Percentiles rank a stretch among this genome's conserved stretches.
These are phyloP conservation scores for Gulo gulo DNA, from an alignment of 2,113 vertebrate genomes.

Conservation along the genomic window DNA sequence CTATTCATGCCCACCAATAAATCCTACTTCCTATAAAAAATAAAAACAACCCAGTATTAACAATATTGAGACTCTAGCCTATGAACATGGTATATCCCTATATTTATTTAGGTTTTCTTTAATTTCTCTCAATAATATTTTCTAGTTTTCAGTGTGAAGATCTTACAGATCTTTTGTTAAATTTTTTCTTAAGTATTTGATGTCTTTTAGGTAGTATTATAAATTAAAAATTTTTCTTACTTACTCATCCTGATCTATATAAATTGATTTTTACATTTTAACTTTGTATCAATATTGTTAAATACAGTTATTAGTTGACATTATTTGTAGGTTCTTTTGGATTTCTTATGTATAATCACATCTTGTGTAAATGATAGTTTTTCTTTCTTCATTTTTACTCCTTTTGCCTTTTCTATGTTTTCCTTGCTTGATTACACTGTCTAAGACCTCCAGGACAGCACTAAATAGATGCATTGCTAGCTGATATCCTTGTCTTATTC, in stretches of 20 bases:
- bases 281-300: neutral
- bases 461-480: neutral
- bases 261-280: neutral
- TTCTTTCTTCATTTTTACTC: neutral
- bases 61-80: neutral
- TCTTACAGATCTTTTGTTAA: neutral
- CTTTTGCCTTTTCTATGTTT: neutral
- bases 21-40: neutral
- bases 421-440: conserved; percentile 5
- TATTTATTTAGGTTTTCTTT: neutral
- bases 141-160: neutral
- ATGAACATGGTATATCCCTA: neutral
- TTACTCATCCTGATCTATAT: neutral
- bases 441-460: neutral
- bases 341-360: neutral
- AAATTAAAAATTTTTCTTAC: neutral
- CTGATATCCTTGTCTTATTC: neutral
- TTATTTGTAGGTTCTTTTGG: neutral
- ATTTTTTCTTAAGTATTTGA: conserved; percentile 6
- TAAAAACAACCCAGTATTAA: neutral
- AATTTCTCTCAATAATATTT: neutral
- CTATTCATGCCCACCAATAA: neutral
- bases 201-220: neutral
- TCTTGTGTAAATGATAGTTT: neutral
- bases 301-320: neutral